These are phyloP conservation scores for Melipona beecheii DNA, from an alignment of 2,888 invertebrate genomes.

Conservation along the genomic window DNA sequence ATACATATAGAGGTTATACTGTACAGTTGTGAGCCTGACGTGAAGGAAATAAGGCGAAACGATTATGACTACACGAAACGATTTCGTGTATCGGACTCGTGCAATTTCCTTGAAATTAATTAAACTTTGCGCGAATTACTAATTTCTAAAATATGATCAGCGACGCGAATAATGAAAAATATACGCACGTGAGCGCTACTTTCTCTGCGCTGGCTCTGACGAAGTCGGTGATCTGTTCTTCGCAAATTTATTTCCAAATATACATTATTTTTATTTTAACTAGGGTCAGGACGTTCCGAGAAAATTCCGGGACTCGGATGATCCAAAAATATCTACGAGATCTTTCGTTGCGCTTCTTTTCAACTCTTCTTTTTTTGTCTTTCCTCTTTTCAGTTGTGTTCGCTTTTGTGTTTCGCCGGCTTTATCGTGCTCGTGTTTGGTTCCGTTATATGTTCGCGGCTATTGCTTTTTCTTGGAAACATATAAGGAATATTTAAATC, in stretches of 20 bases:
- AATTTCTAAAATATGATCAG: neutral
- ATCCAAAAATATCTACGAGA: constrained; percentile 25
- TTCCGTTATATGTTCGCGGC: neutral
- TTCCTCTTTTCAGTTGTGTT: neutral
- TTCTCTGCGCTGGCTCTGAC: neutral
- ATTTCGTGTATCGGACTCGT: neutral
- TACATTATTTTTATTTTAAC: constrained; percentile 18
- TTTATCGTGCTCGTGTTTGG: neutral
- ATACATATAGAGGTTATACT: neutral
- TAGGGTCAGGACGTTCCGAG: neutral
- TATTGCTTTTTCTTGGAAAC: neutral
- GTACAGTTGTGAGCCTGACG: neutral
- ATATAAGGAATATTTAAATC: neutral
- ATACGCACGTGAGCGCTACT: neutral
- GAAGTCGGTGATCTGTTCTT: constrained; percentile 1
- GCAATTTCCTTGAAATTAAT: neutral
- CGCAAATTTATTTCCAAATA: constrained; percentile 7
- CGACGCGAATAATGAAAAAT: neutral
- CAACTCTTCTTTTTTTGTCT: neutral
- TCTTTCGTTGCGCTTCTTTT: constrained; percentile 3
- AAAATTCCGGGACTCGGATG: constrained; percentile 22
- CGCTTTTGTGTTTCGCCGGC: neutral
- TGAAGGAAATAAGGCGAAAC: constrained; percentile 11
- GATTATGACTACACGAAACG: neutral
- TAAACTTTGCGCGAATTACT: neutral